These are phyloP conservation scores for Himantopus leucocephalus DNA, from an alignment of 2,113 vertebrate genomes.

Conservation along the genomic window DNA sequence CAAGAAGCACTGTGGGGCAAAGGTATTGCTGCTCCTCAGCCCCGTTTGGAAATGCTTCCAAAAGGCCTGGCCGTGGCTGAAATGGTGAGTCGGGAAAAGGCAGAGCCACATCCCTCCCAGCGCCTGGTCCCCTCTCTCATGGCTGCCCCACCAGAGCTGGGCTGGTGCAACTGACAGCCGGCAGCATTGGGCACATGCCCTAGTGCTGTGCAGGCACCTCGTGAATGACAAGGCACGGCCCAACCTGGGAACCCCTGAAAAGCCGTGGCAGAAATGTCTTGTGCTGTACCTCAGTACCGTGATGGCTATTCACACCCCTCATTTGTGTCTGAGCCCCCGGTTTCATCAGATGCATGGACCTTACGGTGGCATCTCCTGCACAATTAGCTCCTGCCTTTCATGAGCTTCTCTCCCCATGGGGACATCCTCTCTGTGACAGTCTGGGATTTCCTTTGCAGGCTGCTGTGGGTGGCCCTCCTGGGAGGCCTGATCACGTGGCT, in stretches of 20 bases:
- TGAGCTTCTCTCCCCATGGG: not conserved
- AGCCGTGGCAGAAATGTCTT: not conserved
- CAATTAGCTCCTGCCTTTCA: not conserved
- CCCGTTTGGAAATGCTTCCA: slow-evolving; percentile 62
- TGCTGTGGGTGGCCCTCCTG: slow-evolving; percentile 72
- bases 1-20: slow-evolving; percentile 74
- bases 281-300: accelerated
- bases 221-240: not conserved
- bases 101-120: not conserved
- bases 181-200: not conserved
- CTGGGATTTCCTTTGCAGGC: slow-evolving; percentile 71
- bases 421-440: not conserved
- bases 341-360: not conserved
- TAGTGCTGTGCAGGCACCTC: not conserved
- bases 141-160: not conserved
- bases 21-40: slow-evolving; percentile 64
- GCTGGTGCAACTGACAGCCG: not conserved
- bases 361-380: not conserved
- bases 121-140: accelerated
- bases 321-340: not conserved
- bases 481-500: slow-evolving; percentile 82
- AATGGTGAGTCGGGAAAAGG: slow-evolving; percentile 81
- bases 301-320: not conserved
- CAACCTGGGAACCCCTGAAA: not conserved
- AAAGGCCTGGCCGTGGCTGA: slow-evolving; percentile 80